A percentile compares a stretch with the other conserved stretches of the same genome.
phyloP scores from a whole-genome alignment of 2,888 invertebrate species.

The Entomobrya proxima region DNA sequence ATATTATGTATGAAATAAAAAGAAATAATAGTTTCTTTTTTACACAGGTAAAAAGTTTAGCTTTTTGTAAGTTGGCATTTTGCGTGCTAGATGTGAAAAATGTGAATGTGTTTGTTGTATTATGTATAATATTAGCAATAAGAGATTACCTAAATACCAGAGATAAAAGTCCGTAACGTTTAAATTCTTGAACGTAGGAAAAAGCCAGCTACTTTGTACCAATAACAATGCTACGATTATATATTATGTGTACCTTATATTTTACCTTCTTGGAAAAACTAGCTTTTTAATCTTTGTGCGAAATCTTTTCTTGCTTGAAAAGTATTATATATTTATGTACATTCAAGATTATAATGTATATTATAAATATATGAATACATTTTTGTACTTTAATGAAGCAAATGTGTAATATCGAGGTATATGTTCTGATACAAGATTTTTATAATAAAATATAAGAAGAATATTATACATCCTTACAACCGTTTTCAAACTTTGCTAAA shows the following conservation, averaged over 20 bases:
- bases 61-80: too few relatives aligned
- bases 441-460: not conserved
- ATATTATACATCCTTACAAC: not conserved
- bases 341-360: not conserved
- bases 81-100: not conserved
- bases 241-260: conserved; percentile 22
- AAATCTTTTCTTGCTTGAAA: conserved; percentile 52
- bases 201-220: conserved; percentile 29
- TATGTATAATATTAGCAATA: not conserved
- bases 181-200: not conserved
- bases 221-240: conserved; percentile 4
- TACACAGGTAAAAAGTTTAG: too few relatives aligned
- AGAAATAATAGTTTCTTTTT: too few relatives aligned
- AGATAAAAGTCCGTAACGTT: conserved; percentile 7
- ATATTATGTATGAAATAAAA: too few relatives aligned
- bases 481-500: not conserved
- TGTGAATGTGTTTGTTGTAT: not conserved
- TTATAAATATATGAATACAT: not conserved
- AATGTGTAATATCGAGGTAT: not conserved
- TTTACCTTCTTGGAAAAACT: conserved; percentile 60
- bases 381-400: conserved; percentile 12
- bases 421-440: conserved; percentile 12
- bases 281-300: conserved; percentile 62
- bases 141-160: not conserved
- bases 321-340: conserved; percentile 6